Evolutionary conservation across 2,888 invertebrate species (phyloP), one percentile per base, ranked within the genome.

Genomic region (Biston betularia): DNA sequence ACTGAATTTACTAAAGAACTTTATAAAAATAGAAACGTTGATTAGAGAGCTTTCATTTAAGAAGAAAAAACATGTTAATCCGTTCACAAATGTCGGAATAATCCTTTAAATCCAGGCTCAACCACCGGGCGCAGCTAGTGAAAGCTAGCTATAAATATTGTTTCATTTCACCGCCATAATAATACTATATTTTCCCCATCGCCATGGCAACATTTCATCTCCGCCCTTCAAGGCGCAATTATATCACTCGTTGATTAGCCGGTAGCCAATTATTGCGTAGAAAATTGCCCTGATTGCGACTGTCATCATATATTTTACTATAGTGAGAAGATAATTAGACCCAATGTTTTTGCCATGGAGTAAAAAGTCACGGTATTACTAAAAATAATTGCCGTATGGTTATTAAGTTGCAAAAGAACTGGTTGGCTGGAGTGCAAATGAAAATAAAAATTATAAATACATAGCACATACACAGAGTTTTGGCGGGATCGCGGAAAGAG

Each of bases 201-300:
- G 15, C 65, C 71, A 56, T 65, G 49, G 62, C 65, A 62, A 63
- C 58, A 58, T 48, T 40, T 54, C 64, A 42, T 44, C 15, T 50
- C 42, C 59, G 67, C 75, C 75, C 76, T 75, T 73, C 69, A 75
- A 66, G 75, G 68, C 68, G 75, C 75, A 60, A 84, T 86, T 81
- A 85, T 87, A 87, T 86, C 82, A 84, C 84, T 84, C 86, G 85
- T 85, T 85, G 86, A 85, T 83, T 84, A 80, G 72, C 80, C 79
- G 76, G 75, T 79, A 83, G 80, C 82, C 89, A 88, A 88, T 88
- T 88, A 89, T 71, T 73, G 72, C 73, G 74, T 74, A 79, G 69
- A 81, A 77, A 54, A 84, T 82, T 81, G 79, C 78, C 72, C 71
- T 72, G 75, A 80, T 81, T 81, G n/a, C 80, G 75, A 80, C 78